Evolutionary conservation across 2,113 vertebrate genomes (phyloP).

Genomic region (Spilogale gracilis): DNA sequence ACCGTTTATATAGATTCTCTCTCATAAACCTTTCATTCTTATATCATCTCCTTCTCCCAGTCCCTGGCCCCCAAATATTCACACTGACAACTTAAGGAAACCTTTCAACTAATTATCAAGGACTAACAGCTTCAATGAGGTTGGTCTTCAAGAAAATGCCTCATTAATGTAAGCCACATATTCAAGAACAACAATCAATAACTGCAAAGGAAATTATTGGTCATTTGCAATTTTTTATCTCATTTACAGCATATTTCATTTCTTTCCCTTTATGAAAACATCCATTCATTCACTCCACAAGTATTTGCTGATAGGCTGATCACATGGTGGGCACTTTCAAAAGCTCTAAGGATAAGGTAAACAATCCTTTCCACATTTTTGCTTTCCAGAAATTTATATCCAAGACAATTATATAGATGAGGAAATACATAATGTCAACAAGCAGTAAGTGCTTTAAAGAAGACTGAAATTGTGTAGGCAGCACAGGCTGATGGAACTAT

Average conservation of each 20-base stretch:
- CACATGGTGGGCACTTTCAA: not conserved
- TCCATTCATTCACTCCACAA: not conserved
- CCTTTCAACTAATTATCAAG: not conserved
- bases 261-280: not conserved
- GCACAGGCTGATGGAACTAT: not conserved
- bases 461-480: not conserved
- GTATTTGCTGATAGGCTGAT: not conserved
- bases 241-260: not conserved
- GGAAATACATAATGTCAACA: not conserved
- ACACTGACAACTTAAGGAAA: not conserved
- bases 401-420: not conserved
- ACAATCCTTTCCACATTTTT: not conserved
- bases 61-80: not conserved
- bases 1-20: not conserved
- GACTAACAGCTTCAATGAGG: not conserved
- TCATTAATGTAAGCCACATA: not conserved
- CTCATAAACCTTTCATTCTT: not conserved
- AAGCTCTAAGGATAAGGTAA: not conserved
- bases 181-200: not conserved
- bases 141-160: not conserved
- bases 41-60: not conserved
- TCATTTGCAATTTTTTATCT: not conserved
- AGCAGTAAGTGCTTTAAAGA: not conserved
- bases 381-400: not conserved
- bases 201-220: not conserved